Base-by-base conservation (phyloP, 1,140 invertebrate genomes). In the Homarus americanus region DNA sequence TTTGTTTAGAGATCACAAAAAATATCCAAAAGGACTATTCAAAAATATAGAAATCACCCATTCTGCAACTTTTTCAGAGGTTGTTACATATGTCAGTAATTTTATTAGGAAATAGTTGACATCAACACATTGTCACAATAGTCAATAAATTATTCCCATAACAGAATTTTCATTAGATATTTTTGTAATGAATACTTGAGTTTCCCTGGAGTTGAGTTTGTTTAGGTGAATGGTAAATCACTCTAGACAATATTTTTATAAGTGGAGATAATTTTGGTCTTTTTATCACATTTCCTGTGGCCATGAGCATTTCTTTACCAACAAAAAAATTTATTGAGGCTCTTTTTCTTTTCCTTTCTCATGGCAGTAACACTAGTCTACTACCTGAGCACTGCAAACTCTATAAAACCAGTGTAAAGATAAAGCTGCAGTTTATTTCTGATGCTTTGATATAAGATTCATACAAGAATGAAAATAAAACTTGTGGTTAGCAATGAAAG, bases 321-420 rank as follows among this genome's bases (percentile, higher is more conserved):
- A 32, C 3, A 7, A 32, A n/a, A 49, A 28, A 32, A 69, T 7
- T 69, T 69, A 69, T 24, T 69, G 17, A 84, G 82, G 82, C 78
- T 75, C 78, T 36, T 49, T 49, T 24, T 66, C n/a, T 80, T 82
- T 20, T 58, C 17, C 9, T 49, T 49, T 49, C 44, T 66, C 76
- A 63, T 44, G 87, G 87, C 87, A 89, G 87, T 82, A 82, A 38
- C 49, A 53, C 79, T 73, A 82, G 41, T 82, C 87, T 88, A 89
- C 79, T 89, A 82, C 87, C 87, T 82, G 87, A 89, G 87, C 87
- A 82, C 82, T 72, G 58, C 82, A 72, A 58, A 84, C 28, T 58
- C 79, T 89, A 82, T 89, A 89, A 78, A 75, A 85, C 44, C 44
- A 85, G 7, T 85, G 38, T 85, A 10, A 85, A 72, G 49, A 82